phyloP scores from a whole-genome alignment of 2,113 vertebrate genomes.

The Amblyornis subalaris region DNA sequence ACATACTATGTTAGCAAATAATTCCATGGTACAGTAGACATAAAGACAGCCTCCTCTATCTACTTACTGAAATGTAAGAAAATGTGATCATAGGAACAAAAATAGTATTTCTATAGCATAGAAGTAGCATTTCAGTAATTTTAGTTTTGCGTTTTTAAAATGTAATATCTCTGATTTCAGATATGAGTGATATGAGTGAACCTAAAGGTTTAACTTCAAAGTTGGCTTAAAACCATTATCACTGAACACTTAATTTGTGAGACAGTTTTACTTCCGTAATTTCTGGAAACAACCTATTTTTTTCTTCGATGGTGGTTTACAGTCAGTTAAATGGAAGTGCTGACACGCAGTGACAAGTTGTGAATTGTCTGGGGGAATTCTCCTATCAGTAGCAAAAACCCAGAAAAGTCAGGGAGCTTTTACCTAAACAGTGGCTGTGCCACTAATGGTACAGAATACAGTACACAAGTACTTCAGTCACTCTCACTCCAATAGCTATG shows the following conservation, averaged over 20 bases:
- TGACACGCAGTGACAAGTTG: not conserved
- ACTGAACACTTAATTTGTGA: not conserved
- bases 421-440: not conserved
- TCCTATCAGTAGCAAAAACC: not conserved
- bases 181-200: not conserved
- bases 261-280: not conserved
- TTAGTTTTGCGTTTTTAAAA: not conserved
- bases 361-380: not conserved
- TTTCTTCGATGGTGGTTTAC: not conserved
- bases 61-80: not conserved
- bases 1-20: not conserved
- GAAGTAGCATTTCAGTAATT: not conserved
- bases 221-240: not conserved
- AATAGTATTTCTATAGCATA: not conserved
- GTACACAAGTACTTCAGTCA: not conserved
- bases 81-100: not conserved
- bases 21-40: not conserved
- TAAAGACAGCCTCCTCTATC: not conserved
- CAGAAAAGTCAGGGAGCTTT: not conserved
- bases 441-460: not conserved
- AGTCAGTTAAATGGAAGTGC: not conserved
- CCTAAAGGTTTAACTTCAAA: not conserved
- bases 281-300: not conserved
- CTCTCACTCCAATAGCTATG: not conserved
- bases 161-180: not conserved